Evolutionary conservation across 2,888 invertebrate genomes (phyloP).

Genomic region (Cantharis lateralis): DNA sequence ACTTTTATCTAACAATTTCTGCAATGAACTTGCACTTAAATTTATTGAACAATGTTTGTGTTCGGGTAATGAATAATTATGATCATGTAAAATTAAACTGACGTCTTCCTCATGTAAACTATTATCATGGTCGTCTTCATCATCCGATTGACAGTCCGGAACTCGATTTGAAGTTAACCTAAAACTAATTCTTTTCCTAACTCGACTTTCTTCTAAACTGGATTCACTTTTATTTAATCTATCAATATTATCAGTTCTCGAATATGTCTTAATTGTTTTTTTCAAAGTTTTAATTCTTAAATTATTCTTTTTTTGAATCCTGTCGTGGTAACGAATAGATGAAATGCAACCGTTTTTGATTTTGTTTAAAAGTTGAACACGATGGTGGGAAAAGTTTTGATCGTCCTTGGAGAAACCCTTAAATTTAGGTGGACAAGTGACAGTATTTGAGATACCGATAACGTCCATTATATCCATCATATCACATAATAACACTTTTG

Average conservation of each 20-base stretch:
- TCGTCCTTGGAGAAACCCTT: not conserved
- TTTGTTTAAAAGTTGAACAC: not conserved
- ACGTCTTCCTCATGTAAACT: not conserved
- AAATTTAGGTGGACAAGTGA: not conserved
- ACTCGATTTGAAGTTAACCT: not conserved
- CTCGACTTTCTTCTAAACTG: not conserved
- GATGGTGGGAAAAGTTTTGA: not conserved
- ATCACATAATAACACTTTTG: slow-evolving; percentile 25
- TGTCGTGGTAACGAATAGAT: not conserved
- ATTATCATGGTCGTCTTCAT: not conserved
- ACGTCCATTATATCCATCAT: slow-evolving; percentile 22
- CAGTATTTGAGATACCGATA: slow-evolving; percentile 21
- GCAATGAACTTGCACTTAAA: too few species aligned
- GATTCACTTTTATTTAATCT: not conserved
- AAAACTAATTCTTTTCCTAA: not conserved
- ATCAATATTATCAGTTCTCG: not conserved
- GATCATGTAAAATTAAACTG: not conserved
- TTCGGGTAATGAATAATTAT: not conserved
- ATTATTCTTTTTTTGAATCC: not conserved
- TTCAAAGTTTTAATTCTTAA: not conserved
- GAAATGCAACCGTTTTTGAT: not conserved
- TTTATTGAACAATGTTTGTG: too few species aligned
- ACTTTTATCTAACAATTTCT: too few species aligned
- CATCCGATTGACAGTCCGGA: not conserved
- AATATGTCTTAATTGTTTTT: not conserved